A percentile compares a stretch with the other conserved stretches of the same genome.
These are phyloP conservation scores for Lathronympha strigana DNA, from an alignment of 2,888 invertebrate genomes.

Conservation along the genomic window DNA sequence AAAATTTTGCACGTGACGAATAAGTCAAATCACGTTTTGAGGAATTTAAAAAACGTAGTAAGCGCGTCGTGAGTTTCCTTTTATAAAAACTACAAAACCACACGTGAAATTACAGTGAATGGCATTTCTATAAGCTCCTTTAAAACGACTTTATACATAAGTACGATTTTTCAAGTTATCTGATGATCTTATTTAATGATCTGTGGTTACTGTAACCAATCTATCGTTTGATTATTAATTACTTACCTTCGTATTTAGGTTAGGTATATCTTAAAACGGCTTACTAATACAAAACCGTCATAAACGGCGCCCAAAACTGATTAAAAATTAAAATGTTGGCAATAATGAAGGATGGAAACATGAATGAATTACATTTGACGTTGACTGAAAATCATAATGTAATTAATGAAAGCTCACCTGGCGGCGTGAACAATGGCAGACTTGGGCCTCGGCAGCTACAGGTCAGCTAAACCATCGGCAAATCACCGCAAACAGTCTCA, in stretches of 20 bases:
- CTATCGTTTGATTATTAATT: neutral
- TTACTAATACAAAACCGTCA: neutral
- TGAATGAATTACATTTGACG: slow-evolving; percentile 17
- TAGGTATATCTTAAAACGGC: neutral
- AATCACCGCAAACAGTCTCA: slow-evolving; percentile 28
- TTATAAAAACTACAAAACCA: too few relatives aligned
- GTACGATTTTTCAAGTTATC: slow-evolving; percentile 7
- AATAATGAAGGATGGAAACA: neutral
- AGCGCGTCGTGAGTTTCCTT: neutral
- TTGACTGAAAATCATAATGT: slow-evolving; percentile 19
- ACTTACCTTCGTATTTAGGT: too few relatives aligned
- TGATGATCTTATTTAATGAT: too few relatives aligned
- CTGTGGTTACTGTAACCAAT: neutral
- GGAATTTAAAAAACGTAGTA: too few relatives aligned
- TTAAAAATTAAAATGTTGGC: neutral
- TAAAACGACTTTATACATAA: too few relatives aligned
- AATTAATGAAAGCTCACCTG: slow-evolving; percentile 53
- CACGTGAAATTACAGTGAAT: too few relatives aligned
- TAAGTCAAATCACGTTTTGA: too few relatives aligned
- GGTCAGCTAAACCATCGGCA: slow-evolving; percentile 36
- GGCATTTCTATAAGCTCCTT: too few relatives aligned
- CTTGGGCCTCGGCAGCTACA: slow-evolving; percentile 32
- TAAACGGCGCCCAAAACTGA: neutral
- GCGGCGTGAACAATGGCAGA: slow-evolving; percentile 39
- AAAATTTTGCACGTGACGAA: neutral